Evolutionary conservation across 2,797 vertebrate species (phyloP).

Genomic region (Manis crassicaudata): DNA sequence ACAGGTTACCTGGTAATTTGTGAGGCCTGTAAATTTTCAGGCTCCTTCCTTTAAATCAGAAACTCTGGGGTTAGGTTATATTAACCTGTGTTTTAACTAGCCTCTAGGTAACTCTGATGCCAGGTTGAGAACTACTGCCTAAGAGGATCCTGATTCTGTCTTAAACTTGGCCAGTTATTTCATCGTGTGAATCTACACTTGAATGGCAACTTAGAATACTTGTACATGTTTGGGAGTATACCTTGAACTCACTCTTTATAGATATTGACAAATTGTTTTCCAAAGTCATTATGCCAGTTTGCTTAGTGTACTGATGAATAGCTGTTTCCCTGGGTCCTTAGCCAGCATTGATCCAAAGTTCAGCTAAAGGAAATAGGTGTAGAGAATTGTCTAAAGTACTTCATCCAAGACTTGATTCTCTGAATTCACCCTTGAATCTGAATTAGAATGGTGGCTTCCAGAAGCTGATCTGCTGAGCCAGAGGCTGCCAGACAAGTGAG

Average conservation of each 20-base stretch:
- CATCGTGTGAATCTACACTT: not conserved
- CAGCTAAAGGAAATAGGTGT: not conserved
- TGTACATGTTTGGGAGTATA: not conserved
- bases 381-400: not conserved
- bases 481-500: not conserved
- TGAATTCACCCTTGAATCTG: not conserved
- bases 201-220: not conserved
- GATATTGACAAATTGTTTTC: not conserved
- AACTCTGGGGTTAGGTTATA: not conserved
- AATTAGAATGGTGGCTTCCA: not conserved
- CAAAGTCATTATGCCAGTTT: not conserved
- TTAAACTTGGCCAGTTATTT: not conserved
- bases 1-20: not conserved
- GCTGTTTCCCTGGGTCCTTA: not conserved
- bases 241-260: not conserved
- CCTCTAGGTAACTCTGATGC: not conserved
- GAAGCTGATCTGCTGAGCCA: not conserved
- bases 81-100: not conserved
- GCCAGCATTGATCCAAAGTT: not conserved
- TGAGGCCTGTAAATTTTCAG: not conserved
- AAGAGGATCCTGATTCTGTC: not conserved
- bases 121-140: not conserved
- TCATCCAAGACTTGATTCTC: not conserved
- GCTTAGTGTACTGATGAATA: not conserved
- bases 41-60: not conserved